These are phyloP conservation scores for Busseola fusca DNA, from an alignment of 2,888 invertebrate species.

Conservation along the genomic window DNA sequence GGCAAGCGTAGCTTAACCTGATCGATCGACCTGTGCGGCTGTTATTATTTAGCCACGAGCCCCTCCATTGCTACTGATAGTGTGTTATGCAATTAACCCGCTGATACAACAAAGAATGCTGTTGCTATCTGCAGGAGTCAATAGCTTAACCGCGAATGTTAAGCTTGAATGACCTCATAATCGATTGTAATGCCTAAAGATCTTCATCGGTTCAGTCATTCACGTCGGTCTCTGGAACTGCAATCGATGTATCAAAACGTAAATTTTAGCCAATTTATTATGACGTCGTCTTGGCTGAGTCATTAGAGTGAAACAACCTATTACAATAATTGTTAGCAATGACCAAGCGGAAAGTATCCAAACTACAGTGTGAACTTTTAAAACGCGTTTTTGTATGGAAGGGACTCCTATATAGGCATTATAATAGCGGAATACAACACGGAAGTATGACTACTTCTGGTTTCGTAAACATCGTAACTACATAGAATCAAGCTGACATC, in stretches of 20 bases:
- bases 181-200: constrained; percentile 12
- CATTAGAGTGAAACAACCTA: constrained; percentile 19
- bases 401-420: not conserved
- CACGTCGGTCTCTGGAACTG: constrained; percentile 10
- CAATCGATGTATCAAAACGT: constrained; percentile 23
- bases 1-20: too few species aligned
- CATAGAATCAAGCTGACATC: not conserved
- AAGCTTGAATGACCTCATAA: constrained; percentile 11
- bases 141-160: not conserved
- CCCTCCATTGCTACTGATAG: too few species aligned
- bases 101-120: not conserved
- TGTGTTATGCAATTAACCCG: too few species aligned
- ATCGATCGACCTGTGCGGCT: too few species aligned
- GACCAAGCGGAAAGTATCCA: constrained; percentile 19
- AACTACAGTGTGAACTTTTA: constrained; percentile 11
- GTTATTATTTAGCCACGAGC: too few species aligned
- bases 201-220: constrained; percentile 11
- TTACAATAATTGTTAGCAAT: constrained; percentile 27
- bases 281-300: constrained; percentile 11
- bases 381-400: constrained; percentile 3
- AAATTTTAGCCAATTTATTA: constrained; percentile 16
- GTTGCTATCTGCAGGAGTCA: not conserved
- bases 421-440: not conserved
- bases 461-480: constrained; percentile 4
- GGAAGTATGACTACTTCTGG: not conserved